phyloP scores from a whole-genome alignment of 2,113 vertebrate species.

The Macaca nemestrina region DNA sequence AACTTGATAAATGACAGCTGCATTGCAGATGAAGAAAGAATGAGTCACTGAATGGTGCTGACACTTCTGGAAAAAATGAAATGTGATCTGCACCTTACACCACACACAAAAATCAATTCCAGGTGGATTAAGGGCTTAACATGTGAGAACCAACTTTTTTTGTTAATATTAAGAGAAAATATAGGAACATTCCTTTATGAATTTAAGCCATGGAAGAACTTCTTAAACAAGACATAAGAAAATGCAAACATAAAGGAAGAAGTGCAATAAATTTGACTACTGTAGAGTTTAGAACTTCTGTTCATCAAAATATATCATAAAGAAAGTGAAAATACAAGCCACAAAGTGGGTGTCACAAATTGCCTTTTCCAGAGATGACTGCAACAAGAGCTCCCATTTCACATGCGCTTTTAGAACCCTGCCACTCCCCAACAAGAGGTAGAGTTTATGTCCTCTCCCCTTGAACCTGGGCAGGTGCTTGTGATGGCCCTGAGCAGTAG shows the following conservation, averaged over 20 bases:
- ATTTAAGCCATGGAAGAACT: background rate
- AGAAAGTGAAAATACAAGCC: background rate
- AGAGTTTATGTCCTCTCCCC: background rate
- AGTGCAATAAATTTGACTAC: background rate
- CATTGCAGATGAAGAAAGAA: background rate
- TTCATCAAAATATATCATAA: background rate
- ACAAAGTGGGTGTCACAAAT: background rate
- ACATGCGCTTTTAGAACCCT: background rate
- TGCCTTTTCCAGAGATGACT: background rate
- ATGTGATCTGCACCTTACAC: background rate
- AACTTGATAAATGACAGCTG: background rate
- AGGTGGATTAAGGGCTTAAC: background rate
- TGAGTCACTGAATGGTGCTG: background rate
- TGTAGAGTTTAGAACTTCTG: background rate
- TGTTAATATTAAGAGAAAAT: slow-evolving; percentile 7
- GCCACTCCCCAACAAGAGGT: background rate
- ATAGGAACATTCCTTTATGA: slow-evolving; percentile 11
- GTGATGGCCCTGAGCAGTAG: background rate
- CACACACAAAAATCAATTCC: background rate
- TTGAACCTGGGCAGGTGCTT: background rate
- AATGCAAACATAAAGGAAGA: background rate
- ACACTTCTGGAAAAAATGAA: background rate
- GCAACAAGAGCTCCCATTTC: background rate
- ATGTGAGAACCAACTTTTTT: background rate
- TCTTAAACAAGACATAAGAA: background rate